These are phyloP conservation scores for Borostomias antarcticus DNA, from an alignment of 2,797 vertebrate species.

Conservation along the genomic window DNA sequence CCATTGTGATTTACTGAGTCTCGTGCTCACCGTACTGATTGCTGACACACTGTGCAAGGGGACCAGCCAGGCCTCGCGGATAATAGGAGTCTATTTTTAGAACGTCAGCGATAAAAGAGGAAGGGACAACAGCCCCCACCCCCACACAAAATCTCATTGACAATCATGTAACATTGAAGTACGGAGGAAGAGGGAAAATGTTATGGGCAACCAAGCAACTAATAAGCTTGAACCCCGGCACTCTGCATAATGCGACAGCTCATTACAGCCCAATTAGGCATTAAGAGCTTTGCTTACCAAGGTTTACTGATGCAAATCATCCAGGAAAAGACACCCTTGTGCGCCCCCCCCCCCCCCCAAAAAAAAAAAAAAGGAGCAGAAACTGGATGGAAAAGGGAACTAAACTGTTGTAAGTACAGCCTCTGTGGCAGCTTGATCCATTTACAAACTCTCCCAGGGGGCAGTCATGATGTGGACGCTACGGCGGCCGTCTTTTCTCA, in stretches of 20 bases:
- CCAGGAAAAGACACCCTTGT: conserved; percentile 72
- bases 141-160: conserved; percentile 62
- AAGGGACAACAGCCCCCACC: conserved; percentile 47
- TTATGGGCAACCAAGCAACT: conserved; percentile 85
- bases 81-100: conserved; percentile 81
- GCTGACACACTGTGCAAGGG: conserved; percentile 73
- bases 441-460: conserved; percentile 70
- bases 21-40: conserved; percentile 72
- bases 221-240: conserved; percentile 83
- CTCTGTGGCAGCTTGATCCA: conserved; percentile 68
- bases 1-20: conserved; percentile 80
- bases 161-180: conserved; percentile 68
- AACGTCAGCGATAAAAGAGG: conserved; percentile 41
- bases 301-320: conserved; percentile 83
- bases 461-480: conserved; percentile 61
- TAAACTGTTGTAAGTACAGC: conserved; percentile 62
- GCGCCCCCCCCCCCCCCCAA: too few species aligned
- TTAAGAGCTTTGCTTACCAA: conserved; percentile 78
- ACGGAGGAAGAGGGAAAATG: conserved; percentile 74
- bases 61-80: conserved; percentile 66
- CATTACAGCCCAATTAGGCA: conserved; percentile 84
- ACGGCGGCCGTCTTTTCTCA: conserved; percentile 47
- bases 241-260: conserved; percentile 82
- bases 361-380: conserved; percentile 63
- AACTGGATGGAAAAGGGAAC: conserved; percentile 42